These are phyloP conservation scores for Coregonus sp. DNA, from an alignment of 2,797 vertebrate genomes.

Conservation along the genomic window DNA sequence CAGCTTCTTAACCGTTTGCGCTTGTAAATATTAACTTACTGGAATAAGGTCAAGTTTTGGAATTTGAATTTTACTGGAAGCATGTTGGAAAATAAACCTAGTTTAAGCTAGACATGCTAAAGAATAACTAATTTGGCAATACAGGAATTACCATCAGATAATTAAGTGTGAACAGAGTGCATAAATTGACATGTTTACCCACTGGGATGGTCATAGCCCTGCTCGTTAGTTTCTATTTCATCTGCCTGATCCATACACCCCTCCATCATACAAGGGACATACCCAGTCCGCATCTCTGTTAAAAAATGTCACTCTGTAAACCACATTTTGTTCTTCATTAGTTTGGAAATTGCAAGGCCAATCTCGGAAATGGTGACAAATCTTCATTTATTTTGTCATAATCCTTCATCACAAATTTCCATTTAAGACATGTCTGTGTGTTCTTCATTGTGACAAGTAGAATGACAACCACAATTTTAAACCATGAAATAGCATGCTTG, in stretches of 20 bases:
- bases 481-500: slow-evolving; percentile 10
- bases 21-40: not conserved
- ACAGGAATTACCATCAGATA: not conserved
- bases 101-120: slow-evolving; percentile 1
- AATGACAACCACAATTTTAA: slow-evolving; percentile 2
- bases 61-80: not conserved
- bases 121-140: slow-evolving; percentile 7
- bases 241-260: not conserved
- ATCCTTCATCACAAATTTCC: slow-evolving; percentile 7
- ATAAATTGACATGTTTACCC: not conserved
- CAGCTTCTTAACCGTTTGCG: not conserved
- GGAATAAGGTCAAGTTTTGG: not conserved
- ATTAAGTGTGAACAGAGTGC: not conserved
- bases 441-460: slow-evolving; percentile 15
- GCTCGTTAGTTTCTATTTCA: not conserved
- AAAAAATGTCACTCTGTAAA: not conserved
- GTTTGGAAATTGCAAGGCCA: not conserved
- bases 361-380: not conserved
- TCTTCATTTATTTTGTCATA: not conserved
- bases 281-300: not conserved
- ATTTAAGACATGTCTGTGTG: not conserved
- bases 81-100: not conserved
- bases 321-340: not conserved
- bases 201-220: not conserved
- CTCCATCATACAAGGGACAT: not conserved